Base-by-base conservation (phyloP, 2,113 vertebrate species). In the Percopsis transmontana region DNA sequence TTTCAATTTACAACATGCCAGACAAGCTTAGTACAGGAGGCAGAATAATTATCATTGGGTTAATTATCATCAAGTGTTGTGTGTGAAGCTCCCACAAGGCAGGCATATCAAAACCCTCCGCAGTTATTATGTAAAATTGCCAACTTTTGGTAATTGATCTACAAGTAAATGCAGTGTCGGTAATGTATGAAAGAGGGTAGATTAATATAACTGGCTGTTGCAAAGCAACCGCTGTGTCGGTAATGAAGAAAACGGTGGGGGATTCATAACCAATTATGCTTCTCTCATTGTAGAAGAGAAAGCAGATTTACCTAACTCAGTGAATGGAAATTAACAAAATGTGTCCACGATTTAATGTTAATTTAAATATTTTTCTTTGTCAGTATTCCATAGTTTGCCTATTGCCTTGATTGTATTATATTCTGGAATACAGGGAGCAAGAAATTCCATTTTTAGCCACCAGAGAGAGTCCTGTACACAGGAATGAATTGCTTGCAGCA, bases 201-300 rank as follows among this genome's bases (percentile, higher is more conserved):
- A 82, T 86, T 72, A 81, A 84, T 84, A 82, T 85, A 84, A 87
- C 83, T 88, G 82, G 77, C 65, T 84, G 77, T 81, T 73, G 77
- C 72, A 80, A 80, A 82, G 71, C 74, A 84, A 77, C 76, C 71
- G 59, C 69, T 78, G 79, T 23, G 21, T 33, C 76, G 76, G 83
- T 80, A 89, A 84, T 88, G 78, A 89, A 60, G 63, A 73, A 67
- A 81, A 62, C 81, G 66, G 60, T 50, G 51, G 82, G 87, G 75
- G 79, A 75, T 65, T 68, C 72, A 72, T 80, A 79, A 57, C 66
- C 73, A 59, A 83, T 81, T 81, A 68, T 53, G 19, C 68, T 75
- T 19, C 12, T 62, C 76, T 78, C 71, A 61, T 72, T 79, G 66
- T 52, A 71, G 66, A 83, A 83, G 68, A 76, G 45, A 70, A 41